These are phyloP conservation scores for Cistogaster globosa DNA, from an alignment of 2,888 invertebrate genomes.

Conservation along the genomic window DNA sequence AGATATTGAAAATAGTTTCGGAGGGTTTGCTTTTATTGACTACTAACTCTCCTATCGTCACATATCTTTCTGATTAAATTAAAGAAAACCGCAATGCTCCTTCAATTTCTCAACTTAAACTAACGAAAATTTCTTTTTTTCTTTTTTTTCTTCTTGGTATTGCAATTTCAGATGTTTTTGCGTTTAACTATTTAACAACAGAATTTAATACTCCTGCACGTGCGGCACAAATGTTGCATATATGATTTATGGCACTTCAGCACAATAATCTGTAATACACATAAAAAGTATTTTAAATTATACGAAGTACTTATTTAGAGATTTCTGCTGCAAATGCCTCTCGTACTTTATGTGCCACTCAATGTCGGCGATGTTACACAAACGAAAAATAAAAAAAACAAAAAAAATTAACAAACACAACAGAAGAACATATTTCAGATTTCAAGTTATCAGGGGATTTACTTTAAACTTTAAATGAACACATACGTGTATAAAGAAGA, in stretches of 20 bases:
- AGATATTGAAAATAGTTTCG: too few relatives aligned
- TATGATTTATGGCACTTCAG: conserved; percentile 67
- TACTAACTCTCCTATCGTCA: too few relatives aligned
- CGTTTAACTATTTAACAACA: conserved; percentile 42
- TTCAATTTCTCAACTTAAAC: conserved; percentile 33
- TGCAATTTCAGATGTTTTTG: conserved; percentile 46
- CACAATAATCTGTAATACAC: conserved; percentile 49
- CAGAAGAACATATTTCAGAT: not conserved
- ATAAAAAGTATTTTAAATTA: conserved; percentile 23
- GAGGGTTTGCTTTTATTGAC: too few relatives aligned
- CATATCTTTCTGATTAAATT: too few relatives aligned
- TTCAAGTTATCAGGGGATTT: too few relatives aligned
- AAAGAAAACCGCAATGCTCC: not conserved
- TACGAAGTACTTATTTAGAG: conserved; percentile 5
- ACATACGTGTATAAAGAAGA: not conserved
- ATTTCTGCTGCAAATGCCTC: conserved; percentile 23
- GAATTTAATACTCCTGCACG: conserved; percentile 35
- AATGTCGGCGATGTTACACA: conserved; percentile 41
- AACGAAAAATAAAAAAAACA: too few relatives aligned
- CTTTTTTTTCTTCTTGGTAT: conserved; percentile 18
- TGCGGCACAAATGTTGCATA: conserved; percentile 64
- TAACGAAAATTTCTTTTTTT: not conserved
- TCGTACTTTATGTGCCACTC: conserved; percentile 18
- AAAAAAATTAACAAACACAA: conserved; percentile 5
- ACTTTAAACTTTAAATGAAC: not conserved